Conservation (phyloP, 2,113 vertebrate genomes). For the Phaetusa simplex region DNA sequence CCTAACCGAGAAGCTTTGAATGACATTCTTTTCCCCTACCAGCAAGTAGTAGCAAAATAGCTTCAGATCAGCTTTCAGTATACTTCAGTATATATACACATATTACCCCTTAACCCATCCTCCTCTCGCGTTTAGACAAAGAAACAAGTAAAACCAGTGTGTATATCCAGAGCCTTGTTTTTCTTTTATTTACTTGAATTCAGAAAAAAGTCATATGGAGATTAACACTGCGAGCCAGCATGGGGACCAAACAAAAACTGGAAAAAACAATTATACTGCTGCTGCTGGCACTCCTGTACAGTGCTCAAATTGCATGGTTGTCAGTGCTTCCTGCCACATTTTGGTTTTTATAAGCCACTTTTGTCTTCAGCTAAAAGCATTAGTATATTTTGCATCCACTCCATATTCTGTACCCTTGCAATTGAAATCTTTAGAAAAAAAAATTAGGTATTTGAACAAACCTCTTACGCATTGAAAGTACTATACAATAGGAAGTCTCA, state of each 20-base stretch:
- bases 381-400: conserved; percentile 9
- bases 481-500: not conserved
- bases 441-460: not conserved
- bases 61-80: not conserved
- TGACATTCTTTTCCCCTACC: not conserved
- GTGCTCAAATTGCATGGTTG: conserved; percentile 41
- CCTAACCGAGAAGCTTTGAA: not conserved
- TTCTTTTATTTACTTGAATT: conserved; percentile 39
- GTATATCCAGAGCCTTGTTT: not conserved
- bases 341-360: not conserved
- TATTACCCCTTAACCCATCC: not conserved
- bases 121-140: not conserved
- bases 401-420: not conserved
- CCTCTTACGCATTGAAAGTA: not conserved
- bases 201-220: not conserved
- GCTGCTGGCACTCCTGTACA: conserved; percentile 1
- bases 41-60: not conserved
- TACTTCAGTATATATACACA: not conserved
- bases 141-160: not conserved
- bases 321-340: conserved; percentile 22
- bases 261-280: conserved; percentile 39
- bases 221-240: not conserved
- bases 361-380: conserved; percentile 11
- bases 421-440: not conserved
- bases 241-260: conserved; percentile 12